Conservation (phyloP, 2,888 invertebrate species). For the Pharmacophagus antenor region DNA sequence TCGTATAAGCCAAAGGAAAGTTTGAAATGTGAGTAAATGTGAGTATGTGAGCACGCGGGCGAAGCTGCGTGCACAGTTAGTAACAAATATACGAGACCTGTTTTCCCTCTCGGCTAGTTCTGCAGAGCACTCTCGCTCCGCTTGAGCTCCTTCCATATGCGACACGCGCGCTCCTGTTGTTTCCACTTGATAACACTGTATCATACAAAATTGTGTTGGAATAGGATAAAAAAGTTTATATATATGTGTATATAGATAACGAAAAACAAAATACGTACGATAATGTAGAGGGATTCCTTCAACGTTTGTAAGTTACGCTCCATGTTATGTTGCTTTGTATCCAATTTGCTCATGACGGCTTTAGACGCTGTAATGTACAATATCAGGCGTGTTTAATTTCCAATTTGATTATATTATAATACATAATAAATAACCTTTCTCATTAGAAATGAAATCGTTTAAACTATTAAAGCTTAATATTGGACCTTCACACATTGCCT, state of each 20-base stretch:
- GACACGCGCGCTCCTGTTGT: conserved; percentile 63
- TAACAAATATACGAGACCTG: conserved; percentile 46
- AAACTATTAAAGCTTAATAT: too few species aligned
- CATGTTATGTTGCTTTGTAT: conserved; percentile 63
- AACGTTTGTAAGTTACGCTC: conserved; percentile 75
- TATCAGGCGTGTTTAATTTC: too few species aligned
- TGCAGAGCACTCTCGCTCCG: conserved; percentile 61
- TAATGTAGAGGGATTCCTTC: conserved; percentile 82
- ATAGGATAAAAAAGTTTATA: not conserved
- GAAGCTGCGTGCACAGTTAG: not conserved
- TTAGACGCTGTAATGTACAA: conserved; percentile 66
- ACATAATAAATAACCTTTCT: too few species aligned
- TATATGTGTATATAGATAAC: too few species aligned
- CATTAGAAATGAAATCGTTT: too few species aligned
- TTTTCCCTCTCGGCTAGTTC: conserved; percentile 60
- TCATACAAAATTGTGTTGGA: not conserved
- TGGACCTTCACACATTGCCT: too few species aligned
- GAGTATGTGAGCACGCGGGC: too few species aligned
- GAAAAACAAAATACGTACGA: conserved; percentile 57
- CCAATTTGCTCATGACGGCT: conserved; percentile 67
- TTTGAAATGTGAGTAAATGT: too few species aligned
- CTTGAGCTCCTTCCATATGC: conserved; percentile 68
- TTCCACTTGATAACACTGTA: conserved; percentile 70
- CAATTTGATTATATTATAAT: too few species aligned
- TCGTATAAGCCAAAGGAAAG: too few species aligned